phyloP scores from a whole-genome alignment of 2,888 invertebrate genomes.

The Limnephilus marmoratus region DNA sequence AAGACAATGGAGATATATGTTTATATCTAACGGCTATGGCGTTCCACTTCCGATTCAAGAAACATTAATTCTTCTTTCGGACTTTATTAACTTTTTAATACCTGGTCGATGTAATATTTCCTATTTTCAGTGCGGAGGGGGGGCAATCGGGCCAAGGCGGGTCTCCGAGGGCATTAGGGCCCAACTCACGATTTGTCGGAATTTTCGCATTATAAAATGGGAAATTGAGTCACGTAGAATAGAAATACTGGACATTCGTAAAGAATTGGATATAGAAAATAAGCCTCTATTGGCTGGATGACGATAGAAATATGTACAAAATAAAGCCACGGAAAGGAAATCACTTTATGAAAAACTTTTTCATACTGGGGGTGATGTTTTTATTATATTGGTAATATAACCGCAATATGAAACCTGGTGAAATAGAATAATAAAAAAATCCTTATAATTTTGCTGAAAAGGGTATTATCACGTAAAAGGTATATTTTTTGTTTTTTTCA shows the following conservation, averaged over 20 bases:
- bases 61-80: slow-evolving; percentile 29
- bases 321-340: not conserved
- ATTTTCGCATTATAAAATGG: slow-evolving; percentile 63
- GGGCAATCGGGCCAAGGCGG: not conserved
- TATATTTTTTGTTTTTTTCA: too few relatives aligned
- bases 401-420: too few relatives aligned
- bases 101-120: slow-evolving; percentile 15
- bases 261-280: slow-evolving; percentile 44
- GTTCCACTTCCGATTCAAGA: not conserved
- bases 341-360: not conserved
- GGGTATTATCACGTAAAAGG: too few relatives aligned
- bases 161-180: slow-evolving; percentile 19
- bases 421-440: too few relatives aligned
- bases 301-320: not conserved
- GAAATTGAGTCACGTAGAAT: slow-evolving; percentile 61
- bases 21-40: not conserved
- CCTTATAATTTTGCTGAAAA: too few relatives aligned
- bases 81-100: slow-evolving; percentile 31
- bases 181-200: slow-evolving; percentile 57
- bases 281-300: not conserved
- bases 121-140: not conserved
- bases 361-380: not conserved
- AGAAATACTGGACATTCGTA: slow-evolving; percentile 53
- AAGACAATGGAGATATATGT: slow-evolving; percentile 14
- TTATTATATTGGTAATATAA: too few relatives aligned